Evolutionary conservation across 2,113 vertebrate genomes (phyloP).

Genomic region (Oceanites oceanicus): DNA sequence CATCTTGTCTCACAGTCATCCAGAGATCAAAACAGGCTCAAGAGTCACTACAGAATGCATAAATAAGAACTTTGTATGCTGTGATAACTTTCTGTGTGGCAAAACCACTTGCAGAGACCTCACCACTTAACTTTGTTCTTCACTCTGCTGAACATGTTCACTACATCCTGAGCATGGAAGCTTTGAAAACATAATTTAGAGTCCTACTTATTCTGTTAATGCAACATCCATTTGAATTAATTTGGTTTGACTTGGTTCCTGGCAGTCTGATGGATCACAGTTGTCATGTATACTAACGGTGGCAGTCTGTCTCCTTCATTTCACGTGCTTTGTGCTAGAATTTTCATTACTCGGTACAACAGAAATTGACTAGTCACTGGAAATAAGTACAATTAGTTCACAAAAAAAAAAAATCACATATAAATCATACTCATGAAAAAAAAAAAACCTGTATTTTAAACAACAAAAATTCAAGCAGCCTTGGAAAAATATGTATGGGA

Average conservation of each 20-base stretch:
- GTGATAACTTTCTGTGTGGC: background rate
- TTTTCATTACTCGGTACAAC: background rate
- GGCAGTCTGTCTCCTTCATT: conserved; percentile 14
- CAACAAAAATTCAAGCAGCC: background rate
- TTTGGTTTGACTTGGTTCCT: conserved; percentile 14
- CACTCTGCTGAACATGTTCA: background rate
- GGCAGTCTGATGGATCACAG: background rate
- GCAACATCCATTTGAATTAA: background rate
- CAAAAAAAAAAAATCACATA: background rate
- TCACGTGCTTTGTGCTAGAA: background rate
- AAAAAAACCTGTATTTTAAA: background rate
- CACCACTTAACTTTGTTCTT: background rate
- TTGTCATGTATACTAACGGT: background rate
- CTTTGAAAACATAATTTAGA: background rate
- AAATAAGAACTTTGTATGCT: background rate
- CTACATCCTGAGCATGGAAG: background rate
- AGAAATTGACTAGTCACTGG: background rate
- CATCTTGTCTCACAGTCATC: background rate
- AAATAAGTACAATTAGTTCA: background rate
- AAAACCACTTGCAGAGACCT: background rate
- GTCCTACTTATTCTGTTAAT: background rate
- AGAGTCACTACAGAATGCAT: background rate
- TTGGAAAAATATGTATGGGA: background rate
- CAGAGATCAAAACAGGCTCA: background rate
- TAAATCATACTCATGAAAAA: background rate